Percentiles rank a stretch among this genome's conserved stretches.
Evolutionary conservation across 2,888 invertebrate species (phyloP).

Genomic region (Pseudococcus jackbeardsleyi): DNA sequence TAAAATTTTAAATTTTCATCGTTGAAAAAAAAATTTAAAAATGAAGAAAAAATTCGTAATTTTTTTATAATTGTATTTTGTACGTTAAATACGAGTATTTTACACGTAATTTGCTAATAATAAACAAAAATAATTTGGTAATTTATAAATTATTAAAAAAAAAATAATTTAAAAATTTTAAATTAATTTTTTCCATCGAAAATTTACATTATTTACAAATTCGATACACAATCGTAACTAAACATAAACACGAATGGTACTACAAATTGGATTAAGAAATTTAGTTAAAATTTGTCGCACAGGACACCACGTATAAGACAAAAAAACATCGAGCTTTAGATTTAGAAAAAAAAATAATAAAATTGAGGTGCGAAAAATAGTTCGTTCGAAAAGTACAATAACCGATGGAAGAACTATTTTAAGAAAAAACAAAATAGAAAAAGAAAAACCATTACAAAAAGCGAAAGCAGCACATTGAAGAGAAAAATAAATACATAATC

Average conservation of each 20-base stretch:
- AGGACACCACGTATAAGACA: not conserved
- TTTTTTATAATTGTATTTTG: constrained; percentile 59
- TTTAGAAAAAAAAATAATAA: not conserved
- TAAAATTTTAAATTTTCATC: too few species aligned
- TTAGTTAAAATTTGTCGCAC: constrained; percentile 12
- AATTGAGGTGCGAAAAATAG: constrained; percentile 32
- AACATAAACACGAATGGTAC: constrained; percentile 47
- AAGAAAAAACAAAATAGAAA: not conserved
- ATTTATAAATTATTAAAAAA: constrained; percentile 58
- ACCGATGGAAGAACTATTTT: constrained; percentile 35
- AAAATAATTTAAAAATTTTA: constrained; percentile 48
- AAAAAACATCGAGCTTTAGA: constrained; percentile 8
- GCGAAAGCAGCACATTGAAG: constrained; percentile 44
- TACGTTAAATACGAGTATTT: constrained; percentile 56
- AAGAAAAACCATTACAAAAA: constrained; percentile 7
- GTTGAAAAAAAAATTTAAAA: not conserved
- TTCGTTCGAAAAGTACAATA: not conserved
- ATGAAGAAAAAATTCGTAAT: not conserved
- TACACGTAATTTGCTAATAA: constrained; percentile 59
- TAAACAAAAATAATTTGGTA: constrained; percentile 62
- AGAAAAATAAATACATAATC: not conserved
- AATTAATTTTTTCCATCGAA: constrained; percentile 44
- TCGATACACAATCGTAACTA: constrained; percentile 22
- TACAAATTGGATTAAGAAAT: not conserved
- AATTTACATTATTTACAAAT: constrained; percentile 45